Percentiles rank a stretch among this genome's conserved stretches.
phyloP scores from a whole-genome alignment of 2,797 vertebrate genomes.

The Discoglossus pictus region DNA sequence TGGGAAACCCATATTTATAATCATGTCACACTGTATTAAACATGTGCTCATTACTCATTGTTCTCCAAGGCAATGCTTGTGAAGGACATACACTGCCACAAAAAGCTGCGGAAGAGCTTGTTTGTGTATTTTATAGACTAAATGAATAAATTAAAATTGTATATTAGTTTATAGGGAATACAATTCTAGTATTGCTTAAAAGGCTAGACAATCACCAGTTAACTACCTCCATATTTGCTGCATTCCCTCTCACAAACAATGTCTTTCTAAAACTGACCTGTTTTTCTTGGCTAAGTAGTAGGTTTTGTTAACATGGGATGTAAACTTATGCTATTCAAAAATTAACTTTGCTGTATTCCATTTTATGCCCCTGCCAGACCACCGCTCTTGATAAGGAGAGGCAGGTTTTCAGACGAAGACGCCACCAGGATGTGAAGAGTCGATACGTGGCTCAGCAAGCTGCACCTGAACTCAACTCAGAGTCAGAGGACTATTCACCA shows the following conservation, averaged over 20 bases:
- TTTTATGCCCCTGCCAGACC: conserved; percentile 87
- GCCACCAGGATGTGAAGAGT: conserved; percentile 90
- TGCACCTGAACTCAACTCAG: conserved; percentile 83
- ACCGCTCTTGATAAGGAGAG: conserved; percentile 99
- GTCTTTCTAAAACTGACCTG: conserved; percentile 20
- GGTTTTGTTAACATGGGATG: no score
- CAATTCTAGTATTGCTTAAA: no score
- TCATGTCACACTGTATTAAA: neutral
- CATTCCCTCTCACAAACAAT: neutral
- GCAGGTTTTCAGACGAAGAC: conserved; percentile 97
- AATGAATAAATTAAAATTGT: no score
- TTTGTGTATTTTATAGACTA: no score
- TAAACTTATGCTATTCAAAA: conserved; percentile 43
- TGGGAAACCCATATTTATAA: neutral
- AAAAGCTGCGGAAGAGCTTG: no score
- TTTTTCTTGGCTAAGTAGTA: no score
- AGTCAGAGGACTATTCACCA: conserved; percentile 91
- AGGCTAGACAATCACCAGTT: no score
- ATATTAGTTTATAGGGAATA: no score
- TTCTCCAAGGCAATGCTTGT: neutral
- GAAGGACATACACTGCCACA: neutral
- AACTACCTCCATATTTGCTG: no score
- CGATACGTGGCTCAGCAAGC: conserved; percentile 72
- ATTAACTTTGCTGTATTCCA: conserved; percentile 78
- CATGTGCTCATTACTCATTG: conserved; percentile 1